These are phyloP conservation scores for Neotoxoptera formosana DNA, from an alignment of 1,140 invertebrate species.

Conservation along the genomic window DNA sequence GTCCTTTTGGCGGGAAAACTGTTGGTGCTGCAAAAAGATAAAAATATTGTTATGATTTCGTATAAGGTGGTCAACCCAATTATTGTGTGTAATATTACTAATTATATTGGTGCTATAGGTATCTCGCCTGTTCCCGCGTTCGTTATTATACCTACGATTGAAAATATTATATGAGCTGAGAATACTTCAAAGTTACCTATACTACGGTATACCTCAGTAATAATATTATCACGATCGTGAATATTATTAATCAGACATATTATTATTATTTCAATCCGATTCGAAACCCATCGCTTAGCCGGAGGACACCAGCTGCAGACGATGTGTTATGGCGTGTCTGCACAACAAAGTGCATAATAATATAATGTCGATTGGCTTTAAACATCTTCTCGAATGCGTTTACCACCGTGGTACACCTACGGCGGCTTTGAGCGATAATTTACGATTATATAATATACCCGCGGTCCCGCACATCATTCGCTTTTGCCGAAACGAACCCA, in stretches of 20 bases:
- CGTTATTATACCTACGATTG: neutral
- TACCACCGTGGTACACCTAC: neutral
- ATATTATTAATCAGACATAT: constrained; percentile 1
- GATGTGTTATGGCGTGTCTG: neutral
- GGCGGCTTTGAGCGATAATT: neutral
- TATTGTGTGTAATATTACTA: too few species aligned
- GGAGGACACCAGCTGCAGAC: neutral
- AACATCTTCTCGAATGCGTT: neutral
- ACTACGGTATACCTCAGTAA: neutral
- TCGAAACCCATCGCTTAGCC: neutral
- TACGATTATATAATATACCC: neutral
- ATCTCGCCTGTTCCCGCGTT: neutral
- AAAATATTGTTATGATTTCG: too few species aligned
- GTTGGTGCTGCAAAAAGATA: too few species aligned
- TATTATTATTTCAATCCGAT: neutral
- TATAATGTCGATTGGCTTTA: neutral
- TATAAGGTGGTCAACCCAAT: neutral
- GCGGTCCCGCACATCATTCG: too few species aligned
- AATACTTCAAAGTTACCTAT: neutral
- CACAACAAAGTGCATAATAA: too few species aligned
- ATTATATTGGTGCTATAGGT: neutral
- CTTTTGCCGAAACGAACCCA: neutral
- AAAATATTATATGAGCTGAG: neutral
- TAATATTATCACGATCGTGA: neutral
- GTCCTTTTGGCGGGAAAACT: too few species aligned